Evolutionary conservation across 37 sponge, comb jelly and placozoan species (phyloP).

Genomic region (Geodia barretti): DNA sequence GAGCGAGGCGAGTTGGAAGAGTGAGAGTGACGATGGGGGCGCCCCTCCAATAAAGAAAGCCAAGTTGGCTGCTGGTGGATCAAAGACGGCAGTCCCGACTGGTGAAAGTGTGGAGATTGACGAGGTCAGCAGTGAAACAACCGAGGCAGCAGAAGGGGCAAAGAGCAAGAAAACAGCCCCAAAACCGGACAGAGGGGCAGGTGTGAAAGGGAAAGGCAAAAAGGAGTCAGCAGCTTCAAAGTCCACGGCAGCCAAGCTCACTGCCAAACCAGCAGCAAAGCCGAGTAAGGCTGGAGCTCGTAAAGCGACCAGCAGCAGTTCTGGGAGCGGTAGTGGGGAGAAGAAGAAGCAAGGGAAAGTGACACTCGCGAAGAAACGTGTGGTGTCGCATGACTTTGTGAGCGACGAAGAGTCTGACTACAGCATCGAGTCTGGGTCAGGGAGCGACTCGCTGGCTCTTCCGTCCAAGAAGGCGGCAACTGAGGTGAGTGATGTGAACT

Average conservation of each 20-base stretch:
- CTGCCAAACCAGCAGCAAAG: not conserved
- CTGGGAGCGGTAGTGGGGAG: not conserved
- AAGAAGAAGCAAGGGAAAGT: not conserved
- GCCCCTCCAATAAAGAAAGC: not conserved
- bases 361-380: not conserved
- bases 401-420: not conserved
- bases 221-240: too few species aligned
- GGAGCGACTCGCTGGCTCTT: not conserved
- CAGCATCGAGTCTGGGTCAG: not conserved
- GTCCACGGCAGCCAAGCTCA: not conserved
- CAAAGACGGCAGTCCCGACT: not conserved
- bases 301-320: not conserved
- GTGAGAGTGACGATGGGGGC: not conserved
- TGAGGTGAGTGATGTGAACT: too few species aligned
- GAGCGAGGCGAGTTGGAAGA: constrained; percentile 5
- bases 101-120: too few species aligned
- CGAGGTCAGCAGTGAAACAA: too few species aligned
- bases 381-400: not conserved
- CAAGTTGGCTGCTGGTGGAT: not conserved
- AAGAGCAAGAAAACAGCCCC: not conserved
- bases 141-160: not conserved
- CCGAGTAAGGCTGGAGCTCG: too few species aligned
- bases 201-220: not conserved
- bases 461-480: not conserved
- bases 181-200: not conserved